These are phyloP conservation scores for Danio tinwini DNA, from an alignment of 2,797 vertebrate genomes.

Conservation along the genomic window DNA sequence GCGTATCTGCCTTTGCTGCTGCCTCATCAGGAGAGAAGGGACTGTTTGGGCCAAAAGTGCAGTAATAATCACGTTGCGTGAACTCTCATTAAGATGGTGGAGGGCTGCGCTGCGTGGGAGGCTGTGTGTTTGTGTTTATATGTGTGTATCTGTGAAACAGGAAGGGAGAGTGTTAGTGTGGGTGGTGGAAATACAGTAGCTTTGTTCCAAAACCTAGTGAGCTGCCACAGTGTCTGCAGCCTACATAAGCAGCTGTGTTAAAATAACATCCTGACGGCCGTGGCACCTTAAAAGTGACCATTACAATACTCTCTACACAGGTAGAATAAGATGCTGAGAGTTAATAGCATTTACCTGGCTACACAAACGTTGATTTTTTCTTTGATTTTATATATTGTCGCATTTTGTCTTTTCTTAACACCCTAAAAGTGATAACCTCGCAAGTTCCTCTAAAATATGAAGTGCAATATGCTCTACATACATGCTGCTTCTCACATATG, in stretches of 20 bases:
- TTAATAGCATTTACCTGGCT: not conserved
- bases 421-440: not conserved
- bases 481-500: too few species aligned
- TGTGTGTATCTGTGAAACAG: slow-evolving; percentile 9
- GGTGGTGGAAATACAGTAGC: slow-evolving; percentile 18
- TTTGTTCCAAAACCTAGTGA: slow-evolving; percentile 35
- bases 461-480: not conserved
- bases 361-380: not conserved
- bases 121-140: slow-evolving; percentile 41
- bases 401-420: not conserved
- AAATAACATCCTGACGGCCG: not conserved
- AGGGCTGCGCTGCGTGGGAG: slow-evolving; percentile 33
- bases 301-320: not conserved
- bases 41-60: slow-evolving; percentile 56
- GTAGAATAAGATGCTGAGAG: not conserved
- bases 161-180: slow-evolving; percentile 29
- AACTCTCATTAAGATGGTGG: slow-evolving; percentile 58
- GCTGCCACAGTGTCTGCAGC: not conserved
- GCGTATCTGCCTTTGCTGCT: slow-evolving; percentile 61
- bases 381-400: not conserved
- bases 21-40: slow-evolving; percentile 70
- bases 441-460: too few species aligned
- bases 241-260: not conserved
- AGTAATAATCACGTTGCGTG: slow-evolving; percentile 60
- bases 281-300: not conserved